Base-by-base conservation (phyloP, 2,113 vertebrate genomes). In the Hyaena hyaena region DNA sequence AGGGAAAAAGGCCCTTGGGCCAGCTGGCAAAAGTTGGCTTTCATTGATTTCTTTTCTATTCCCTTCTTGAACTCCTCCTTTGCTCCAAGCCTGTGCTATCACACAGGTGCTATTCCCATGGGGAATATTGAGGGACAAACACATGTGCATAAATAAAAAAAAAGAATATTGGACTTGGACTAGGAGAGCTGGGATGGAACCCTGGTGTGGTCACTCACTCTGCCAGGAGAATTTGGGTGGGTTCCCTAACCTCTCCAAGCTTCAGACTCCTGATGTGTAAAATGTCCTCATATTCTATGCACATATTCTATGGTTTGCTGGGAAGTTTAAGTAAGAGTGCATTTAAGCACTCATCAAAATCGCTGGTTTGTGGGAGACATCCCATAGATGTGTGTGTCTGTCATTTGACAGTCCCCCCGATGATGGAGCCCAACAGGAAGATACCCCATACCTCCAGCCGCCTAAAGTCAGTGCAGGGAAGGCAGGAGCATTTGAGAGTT, bases 251-350 rank as follows among this genome's bases (percentile, higher is more conserved):
- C 3, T 89, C 23, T 68, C 89, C 73, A 55, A 24, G 10, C 45
- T 74, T 89, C 10, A 19, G 58, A 79, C 76, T 92, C 61, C 35
- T 89, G 77, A 63, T 33, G 45, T 69, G 50, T 73, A 50, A 88
- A 45, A 5, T 66, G 21, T 7, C 53, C 61, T 61, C 69, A 81
- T 50, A 50, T 50, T 50, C 21, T 35, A 7, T 4, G 21, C 15
- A 35, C 21, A 1, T 7, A 58, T 28, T 65, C 61, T 33, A 19
- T 26, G 48, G 45, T 8, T 58, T 39, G 31, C 71, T n/a, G 11
- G 63, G 53, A 77, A 35, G 69, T 61, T 66, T 66, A 73, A 93
- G 58, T 50, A 50, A 71, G 74, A 71, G 23, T 10, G 9, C 9
- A 28, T n/a, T 53, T 86, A 83, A 74, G 65, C 7, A 73, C 24